Evolutionary conservation across 2,113 vertebrate genomes (phyloP).

Genomic region (Sminthopsis crassicaudata): DNA sequence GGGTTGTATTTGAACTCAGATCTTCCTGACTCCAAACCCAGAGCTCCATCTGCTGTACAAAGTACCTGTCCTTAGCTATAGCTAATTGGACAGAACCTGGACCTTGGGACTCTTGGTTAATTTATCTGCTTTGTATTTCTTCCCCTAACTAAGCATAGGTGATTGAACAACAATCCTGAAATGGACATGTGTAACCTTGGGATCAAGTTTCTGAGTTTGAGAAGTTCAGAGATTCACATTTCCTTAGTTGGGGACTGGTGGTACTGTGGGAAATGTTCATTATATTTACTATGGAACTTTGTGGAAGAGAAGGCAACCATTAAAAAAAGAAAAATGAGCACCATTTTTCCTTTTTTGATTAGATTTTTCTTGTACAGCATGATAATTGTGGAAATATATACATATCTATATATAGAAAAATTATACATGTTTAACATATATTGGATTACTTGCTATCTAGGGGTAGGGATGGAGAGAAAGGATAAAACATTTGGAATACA

Average conservation of each 20-base stretch:
- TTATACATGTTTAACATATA: too few relatives aligned
- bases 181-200: neutral
- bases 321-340: neutral
- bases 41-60: neutral
- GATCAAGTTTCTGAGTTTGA: neutral
- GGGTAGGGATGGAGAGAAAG: too few relatives aligned
- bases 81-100: neutral
- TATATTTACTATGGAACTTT: neutral
- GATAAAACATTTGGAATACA: too few relatives aligned
- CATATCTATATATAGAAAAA: too few relatives aligned
- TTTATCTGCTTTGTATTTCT: neutral
- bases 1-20: neutral
- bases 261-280: neutral
- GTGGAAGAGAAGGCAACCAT: neutral
- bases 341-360: too few relatives aligned
- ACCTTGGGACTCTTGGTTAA: neutral
- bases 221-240: neutral
- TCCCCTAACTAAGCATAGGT: neutral
- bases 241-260: neutral
- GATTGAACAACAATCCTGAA: neutral
- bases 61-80: neutral
- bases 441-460: too few relatives aligned
- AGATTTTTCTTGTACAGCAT: too few relatives aligned
- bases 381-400: too few relatives aligned
- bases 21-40: neutral